phyloP scores from a whole-genome alignment of 2,113 vertebrate genomes.

The Carassius gibelio region DNA sequence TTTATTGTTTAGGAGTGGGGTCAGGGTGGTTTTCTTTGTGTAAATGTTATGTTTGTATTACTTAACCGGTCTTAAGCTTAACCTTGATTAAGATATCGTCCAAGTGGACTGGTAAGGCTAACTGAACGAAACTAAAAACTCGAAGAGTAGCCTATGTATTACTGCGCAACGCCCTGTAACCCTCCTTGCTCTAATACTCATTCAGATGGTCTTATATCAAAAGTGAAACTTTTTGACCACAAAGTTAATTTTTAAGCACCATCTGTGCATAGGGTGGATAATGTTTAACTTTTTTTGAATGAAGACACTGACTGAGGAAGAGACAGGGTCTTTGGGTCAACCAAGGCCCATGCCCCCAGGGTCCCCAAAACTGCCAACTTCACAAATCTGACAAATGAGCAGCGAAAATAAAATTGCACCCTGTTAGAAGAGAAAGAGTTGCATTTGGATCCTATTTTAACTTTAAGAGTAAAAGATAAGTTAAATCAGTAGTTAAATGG shows the following conservation, averaged over 20 bases:
- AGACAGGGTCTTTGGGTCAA: constrained; percentile 57
- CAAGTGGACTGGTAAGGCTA: background rate
- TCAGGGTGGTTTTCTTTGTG: background rate
- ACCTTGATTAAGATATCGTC: background rate
- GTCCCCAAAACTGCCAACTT: constrained; percentile 71
- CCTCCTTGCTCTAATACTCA: background rate
- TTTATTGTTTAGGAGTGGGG: background rate
- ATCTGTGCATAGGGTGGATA: constrained; percentile 66
- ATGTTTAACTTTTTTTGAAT: constrained; percentile 82
- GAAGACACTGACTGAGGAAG: constrained; percentile 59
- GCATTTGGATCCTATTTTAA: constrained; percentile 14
- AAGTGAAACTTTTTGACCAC: constrained; percentile 64
- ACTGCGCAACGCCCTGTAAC: background rate
- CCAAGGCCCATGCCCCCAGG: constrained; percentile 62
- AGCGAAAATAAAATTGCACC: constrained; percentile 13
- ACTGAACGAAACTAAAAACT: background rate
- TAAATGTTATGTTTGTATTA: background rate
- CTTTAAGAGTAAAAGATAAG: background rate
- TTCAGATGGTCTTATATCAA: background rate
- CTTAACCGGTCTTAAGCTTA: background rate
- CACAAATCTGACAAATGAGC: constrained; percentile 66
- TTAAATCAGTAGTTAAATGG: background rate
- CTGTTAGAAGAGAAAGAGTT: constrained; percentile 3
- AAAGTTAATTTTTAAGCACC: constrained; percentile 90
- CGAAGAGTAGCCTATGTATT: background rate